Conservation (phyloP, 2,113 vertebrate genomes). For the Halichoerus grypus region DNA sequence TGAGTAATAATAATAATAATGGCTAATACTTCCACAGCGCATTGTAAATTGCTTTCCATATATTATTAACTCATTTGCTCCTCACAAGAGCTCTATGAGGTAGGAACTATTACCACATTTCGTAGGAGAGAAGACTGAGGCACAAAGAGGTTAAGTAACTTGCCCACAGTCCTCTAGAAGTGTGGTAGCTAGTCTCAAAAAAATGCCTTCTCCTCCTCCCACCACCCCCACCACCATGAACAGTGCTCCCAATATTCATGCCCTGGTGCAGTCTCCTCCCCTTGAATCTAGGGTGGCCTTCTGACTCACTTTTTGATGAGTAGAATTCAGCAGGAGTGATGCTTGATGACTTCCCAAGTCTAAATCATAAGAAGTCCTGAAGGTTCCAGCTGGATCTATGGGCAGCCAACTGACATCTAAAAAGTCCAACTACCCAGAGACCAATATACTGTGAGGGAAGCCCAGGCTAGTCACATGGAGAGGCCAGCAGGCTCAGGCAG, state of each 20-base stretch:
- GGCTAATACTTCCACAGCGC: neutral
- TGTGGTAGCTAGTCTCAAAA: neutral
- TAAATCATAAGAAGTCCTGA: neutral
- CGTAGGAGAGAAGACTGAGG: conserved; percentile 7
- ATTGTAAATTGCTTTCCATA: neutral
- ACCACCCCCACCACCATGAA: neutral
- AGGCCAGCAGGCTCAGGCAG: neutral
- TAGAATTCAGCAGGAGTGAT: neutral
- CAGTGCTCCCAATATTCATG: neutral
- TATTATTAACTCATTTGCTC: neutral
- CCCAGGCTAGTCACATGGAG: too few relatives aligned
- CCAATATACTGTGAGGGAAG: neutral
- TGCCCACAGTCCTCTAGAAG: neutral
- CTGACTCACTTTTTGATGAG: neutral
- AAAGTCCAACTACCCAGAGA: neutral
- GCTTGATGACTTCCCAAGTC: neutral
- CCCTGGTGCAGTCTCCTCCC: neutral
- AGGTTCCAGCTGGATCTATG: neutral
- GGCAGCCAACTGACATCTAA: neutral
- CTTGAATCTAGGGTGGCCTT: neutral
- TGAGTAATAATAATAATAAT: neutral
- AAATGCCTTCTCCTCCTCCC: neutral
- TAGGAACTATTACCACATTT: neutral
- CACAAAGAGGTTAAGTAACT: neutral
- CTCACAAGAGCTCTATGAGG: neutral